Base-by-base conservation (phyloP, 2,113 vertebrate species). In the Elephantulus edwardii region DNA sequence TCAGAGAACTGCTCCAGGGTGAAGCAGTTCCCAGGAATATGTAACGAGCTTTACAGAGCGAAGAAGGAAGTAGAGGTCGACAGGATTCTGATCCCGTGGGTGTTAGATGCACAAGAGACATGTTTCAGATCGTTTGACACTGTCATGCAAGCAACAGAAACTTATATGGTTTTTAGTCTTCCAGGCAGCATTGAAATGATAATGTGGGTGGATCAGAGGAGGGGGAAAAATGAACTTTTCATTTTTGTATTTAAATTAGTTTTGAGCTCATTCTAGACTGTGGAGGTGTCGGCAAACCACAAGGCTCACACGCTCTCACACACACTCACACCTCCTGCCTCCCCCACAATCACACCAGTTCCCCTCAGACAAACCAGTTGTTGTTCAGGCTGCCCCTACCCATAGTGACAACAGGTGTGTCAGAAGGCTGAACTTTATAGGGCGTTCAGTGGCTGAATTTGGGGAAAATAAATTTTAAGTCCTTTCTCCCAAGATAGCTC, bases 81-180 rank as follows among this genome's bases (percentile, higher is more conserved):
- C 42, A 94, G 71, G 50, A 83, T 46, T 54, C 38, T 50, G 46
- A 58, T 48, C n/a, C 35, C 66, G 86, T 88, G 93, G 88, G 33
- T 77, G 89, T 6, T 79, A 90, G 89, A 60, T 83, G 24, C 85
- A 50, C 35, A 2, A 56, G 66, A 86, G 92, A 64, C 79, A 44
- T 84, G 72, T 88, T 90, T 77, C 93, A 93, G 96, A 30, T 3
- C 78, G 68, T 91, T 92, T 93, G 74, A 92, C 86, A 90, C 0
- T 1, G 72, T 88, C 91, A 60, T 70, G 86, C 42, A 38, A 46
- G 44, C 70, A 94, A 89, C 35, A 54, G 30, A 92, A 94, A 95
- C n/a, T 91, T 96, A 96, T 93, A 96, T 96, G 84, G 76, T 88
- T 96, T 96, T 96, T 95, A 85, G 80, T 94, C 89, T 86, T 83